Percentiles rank a stretch among this genome's conserved stretches.
phyloP scores from a whole-genome alignment of 2,888 invertebrate species.

The Cosmopolites sordidus region DNA sequence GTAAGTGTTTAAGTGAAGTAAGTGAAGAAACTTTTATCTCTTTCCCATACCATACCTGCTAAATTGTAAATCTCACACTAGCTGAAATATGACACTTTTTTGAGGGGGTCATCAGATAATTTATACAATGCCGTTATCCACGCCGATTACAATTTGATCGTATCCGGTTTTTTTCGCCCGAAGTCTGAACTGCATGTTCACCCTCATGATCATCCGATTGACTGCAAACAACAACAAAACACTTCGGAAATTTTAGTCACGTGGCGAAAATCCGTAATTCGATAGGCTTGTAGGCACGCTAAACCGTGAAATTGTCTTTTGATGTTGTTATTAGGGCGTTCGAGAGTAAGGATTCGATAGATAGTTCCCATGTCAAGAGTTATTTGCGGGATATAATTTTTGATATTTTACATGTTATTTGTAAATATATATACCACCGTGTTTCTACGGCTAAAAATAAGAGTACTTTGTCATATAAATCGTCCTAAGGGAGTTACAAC shows the following conservation, averaged over 20 bases:
- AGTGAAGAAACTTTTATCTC: no score
- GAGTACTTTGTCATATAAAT: no score
- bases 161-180: not conserved
- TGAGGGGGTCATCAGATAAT: not conserved
- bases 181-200: not conserved
- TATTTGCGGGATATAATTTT: not conserved
- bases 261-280: slow-evolving; percentile 25
- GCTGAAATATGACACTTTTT: slow-evolving; percentile 1
- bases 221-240: slow-evolving; percentile 22
- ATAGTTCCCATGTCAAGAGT: not conserved
- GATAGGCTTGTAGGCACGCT: slow-evolving; percentile 23
- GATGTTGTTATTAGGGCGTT: slow-evolving; percentile 23
- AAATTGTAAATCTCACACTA: no score
- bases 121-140: not conserved
- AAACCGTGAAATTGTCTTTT: slow-evolving; percentile 23
- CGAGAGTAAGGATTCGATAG: not conserved
- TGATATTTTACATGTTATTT: no score
- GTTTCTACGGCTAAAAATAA: no score
- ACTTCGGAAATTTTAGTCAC: slow-evolving; percentile 24
- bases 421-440: no score
- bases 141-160: slow-evolving; percentile 1
- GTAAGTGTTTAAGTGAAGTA: no score
- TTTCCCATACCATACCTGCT: no score
- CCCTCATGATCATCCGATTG: slow-evolving; percentile 16
- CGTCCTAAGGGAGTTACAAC: no score